Percentiles rank a stretch among this genome's conserved stretches.
These are phyloP conservation scores for Rhinolophus sinicus DNA, from an alignment of 2,113 vertebrate genomes.

Conservation along the genomic window DNA sequence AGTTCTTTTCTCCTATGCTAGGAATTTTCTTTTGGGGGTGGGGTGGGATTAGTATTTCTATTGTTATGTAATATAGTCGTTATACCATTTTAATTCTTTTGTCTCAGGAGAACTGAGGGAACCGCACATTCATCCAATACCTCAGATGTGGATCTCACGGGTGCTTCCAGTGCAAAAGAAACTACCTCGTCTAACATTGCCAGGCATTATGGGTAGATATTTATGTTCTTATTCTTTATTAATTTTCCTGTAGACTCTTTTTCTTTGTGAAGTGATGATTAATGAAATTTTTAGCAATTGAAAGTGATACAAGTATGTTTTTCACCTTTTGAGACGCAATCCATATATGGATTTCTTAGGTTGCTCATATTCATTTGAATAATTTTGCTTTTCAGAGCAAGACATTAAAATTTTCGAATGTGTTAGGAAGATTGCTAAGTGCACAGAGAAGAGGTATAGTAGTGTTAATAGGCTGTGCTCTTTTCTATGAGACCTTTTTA, in stretches of 20 bases:
- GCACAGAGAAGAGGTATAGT: not conserved
- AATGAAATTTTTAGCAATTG: slow-evolving; percentile 1
- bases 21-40: slow-evolving; percentile 33
- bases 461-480: not conserved
- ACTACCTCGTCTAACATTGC: slow-evolving; percentile 99
- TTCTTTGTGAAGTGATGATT: slow-evolving; percentile 31
- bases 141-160: slow-evolving; percentile 96
- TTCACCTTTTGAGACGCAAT: slow-evolving; percentile 4
- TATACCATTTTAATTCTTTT: slow-evolving; percentile 68
- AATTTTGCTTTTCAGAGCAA: slow-evolving; percentile 42
- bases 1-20: slow-evolving; percentile 41
- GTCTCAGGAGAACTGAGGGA: slow-evolving; percentile 89
- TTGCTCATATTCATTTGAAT: slow-evolving; percentile 46
- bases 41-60: slow-evolving; percentile 63
- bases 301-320: not conserved
- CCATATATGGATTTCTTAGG: not conserved
- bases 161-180: slow-evolving; percentile 96
- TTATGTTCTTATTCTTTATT: slow-evolving; percentile 39
- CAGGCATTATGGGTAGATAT: slow-evolving; percentile 94
- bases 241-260: slow-evolving; percentile 16
- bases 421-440: not conserved
- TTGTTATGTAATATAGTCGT: slow-evolving; percentile 69
- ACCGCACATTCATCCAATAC: slow-evolving; percentile 93
- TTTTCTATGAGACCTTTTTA: slow-evolving; percentile 22
- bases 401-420: not conserved